Evolutionary conservation across 2,113 vertebrate genomes (phyloP).

Genomic region (Turdus rufiventris): DNA sequence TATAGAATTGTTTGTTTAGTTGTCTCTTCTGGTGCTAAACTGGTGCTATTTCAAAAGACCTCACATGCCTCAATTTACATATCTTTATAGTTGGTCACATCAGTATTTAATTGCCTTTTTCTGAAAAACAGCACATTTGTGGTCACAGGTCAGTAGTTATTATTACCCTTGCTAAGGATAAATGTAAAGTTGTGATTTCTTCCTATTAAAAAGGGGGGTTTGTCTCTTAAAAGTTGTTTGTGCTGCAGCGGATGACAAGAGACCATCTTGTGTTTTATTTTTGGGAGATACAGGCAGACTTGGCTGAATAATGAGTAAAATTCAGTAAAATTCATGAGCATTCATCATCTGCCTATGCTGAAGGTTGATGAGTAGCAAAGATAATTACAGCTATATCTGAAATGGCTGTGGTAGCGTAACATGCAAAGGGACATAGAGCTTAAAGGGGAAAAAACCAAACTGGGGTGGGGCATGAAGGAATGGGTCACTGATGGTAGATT

Average conservation of each 20-base stretch:
- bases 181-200: neutral
- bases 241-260: neutral
- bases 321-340: neutral
- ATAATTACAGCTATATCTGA: neutral
- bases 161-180: neutral
- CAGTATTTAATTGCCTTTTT: neutral
- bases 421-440: neutral
- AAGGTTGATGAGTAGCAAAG: neutral
- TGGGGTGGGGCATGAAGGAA: neutral
- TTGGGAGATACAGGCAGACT: neutral
- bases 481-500: neutral
- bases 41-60: neutral
- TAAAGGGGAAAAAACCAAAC: accelerated
- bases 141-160: neutral
- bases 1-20: neutral
- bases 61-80: neutral
- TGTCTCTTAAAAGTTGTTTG: neutral
- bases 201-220: neutral
- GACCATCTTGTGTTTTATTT: neutral
- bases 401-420: neutral
- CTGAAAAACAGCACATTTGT: accelerated
- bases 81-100: neutral
- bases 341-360: neutral
- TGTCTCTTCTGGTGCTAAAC: neutral
- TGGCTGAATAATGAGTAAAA: neutral